Evolutionary conservation across 1,140 invertebrate species (phyloP).

Genomic region (Campodea augens): DNA sequence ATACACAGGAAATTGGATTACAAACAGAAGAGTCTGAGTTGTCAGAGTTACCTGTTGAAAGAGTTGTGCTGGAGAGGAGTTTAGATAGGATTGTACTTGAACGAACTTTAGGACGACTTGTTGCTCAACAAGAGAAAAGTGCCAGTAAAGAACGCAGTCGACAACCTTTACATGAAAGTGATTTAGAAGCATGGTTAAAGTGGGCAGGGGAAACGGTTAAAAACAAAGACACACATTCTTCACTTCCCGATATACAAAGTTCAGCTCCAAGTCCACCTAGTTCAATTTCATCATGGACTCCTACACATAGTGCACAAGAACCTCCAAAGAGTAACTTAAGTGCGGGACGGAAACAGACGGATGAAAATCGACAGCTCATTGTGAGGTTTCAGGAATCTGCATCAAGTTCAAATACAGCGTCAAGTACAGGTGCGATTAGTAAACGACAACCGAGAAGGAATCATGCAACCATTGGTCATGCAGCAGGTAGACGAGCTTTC

Average conservation of each 20-base stretch:
- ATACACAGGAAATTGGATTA: slow-evolving; percentile 11
- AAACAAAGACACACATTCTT: slow-evolving; percentile 21
- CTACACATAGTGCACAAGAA: not conserved
- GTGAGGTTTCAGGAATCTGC: slow-evolving; percentile 35
- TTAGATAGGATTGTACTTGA: slow-evolving; percentile 30
- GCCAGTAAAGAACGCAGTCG: slow-evolving; percentile 21
- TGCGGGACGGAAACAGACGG: slow-evolving; percentile 1
- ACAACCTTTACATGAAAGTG: slow-evolving; percentile 31
- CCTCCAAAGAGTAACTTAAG: slow-evolving; percentile 2
- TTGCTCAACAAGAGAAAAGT: slow-evolving; percentile 20
- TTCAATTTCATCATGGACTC: not conserved
- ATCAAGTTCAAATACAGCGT: not conserved
- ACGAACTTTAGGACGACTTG: slow-evolving; percentile 20
- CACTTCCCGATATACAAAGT: slow-evolving; percentile 39
- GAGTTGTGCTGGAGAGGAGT: slow-evolving; percentile 36
- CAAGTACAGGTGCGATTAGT: slow-evolving; percentile 13
- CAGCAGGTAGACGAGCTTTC: slow-evolving; percentile 18
- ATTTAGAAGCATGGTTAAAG: slow-evolving; percentile 24
- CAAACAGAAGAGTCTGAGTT: slow-evolving; percentile 10
- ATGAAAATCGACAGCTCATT: slow-evolving; percentile 22
- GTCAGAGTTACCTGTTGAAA: slow-evolving; percentile 23
- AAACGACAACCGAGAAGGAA: not conserved
- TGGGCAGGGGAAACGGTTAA: slow-evolving; percentile 10
- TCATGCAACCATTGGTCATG: not conserved
- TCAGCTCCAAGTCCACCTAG: not conserved